Evolutionary conservation across 2,888 invertebrate species (phyloP).

Genomic region (Eilema caniola): DNA sequence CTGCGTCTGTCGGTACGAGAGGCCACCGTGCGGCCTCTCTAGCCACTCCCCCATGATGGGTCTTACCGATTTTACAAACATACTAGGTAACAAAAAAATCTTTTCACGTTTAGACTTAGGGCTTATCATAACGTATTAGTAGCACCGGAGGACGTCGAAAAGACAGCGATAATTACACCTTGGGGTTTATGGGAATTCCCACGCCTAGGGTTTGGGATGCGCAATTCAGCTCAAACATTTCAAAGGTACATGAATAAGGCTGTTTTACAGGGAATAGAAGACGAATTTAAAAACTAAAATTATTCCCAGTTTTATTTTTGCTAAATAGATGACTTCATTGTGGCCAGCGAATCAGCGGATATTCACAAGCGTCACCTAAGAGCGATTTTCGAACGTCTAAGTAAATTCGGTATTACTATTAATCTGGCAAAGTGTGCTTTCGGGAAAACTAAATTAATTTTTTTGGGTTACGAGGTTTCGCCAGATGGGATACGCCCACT

Average conservation of each 20-base stretch:
- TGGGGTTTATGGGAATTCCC: slow-evolving; percentile 21
- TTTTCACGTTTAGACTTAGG: slow-evolving; percentile 13
- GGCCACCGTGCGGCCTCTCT: no score
- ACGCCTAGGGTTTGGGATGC: slow-evolving; percentile 16
- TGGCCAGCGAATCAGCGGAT: neutral
- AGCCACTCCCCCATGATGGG: no score
- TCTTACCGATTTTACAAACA: slow-evolving; percentile 19
- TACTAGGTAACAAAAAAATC: neutral
- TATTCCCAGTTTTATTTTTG: slow-evolving; percentile 2
- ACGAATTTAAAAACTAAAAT: no score
- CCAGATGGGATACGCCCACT: slow-evolving; percentile 6
- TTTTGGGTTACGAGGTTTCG: slow-evolving; percentile 18
- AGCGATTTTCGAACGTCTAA: slow-evolving; percentile 13
- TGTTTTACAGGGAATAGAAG: slow-evolving; percentile 13
- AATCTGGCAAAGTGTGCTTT: slow-evolving; percentile 20
- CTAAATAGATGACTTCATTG: slow-evolving; percentile 15
- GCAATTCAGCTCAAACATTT: slow-evolving; percentile 16
- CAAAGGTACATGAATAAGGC: slow-evolving; percentile 18
- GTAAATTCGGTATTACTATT: slow-evolving; percentile 12
- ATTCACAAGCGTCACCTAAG: slow-evolving; percentile 13
- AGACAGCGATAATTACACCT: slow-evolving; percentile 24
- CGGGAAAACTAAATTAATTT: slow-evolving; percentile 9
- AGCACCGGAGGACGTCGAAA: slow-evolving; percentile 15
- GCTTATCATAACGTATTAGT: slow-evolving; percentile 14
- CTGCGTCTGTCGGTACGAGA: no score